Conservation (phyloP, 2,113 vertebrate genomes). For the Sinocyclocheilus anophthalmus region DNA sequence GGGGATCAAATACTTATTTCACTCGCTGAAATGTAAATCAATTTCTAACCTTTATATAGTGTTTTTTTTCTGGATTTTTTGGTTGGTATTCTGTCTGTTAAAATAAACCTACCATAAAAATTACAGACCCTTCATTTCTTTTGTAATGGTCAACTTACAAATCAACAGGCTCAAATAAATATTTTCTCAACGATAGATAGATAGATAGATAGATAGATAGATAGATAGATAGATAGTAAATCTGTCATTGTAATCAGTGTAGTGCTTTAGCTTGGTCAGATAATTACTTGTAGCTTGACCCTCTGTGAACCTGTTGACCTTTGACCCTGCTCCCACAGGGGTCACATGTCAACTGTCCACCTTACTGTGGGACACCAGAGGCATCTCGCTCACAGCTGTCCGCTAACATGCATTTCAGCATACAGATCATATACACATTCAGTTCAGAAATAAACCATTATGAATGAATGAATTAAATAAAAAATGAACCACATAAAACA, state of each 20-base stretch:
- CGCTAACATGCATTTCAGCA: slow-evolving; percentile 3
- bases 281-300: slow-evolving; percentile 13
- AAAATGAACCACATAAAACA: neutral
- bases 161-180: too few relatives aligned
- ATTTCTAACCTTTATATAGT: too few relatives aligned
- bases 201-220: neutral
- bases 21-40: too few relatives aligned
- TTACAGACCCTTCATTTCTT: too few relatives aligned
- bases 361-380: neutral
- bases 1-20: too few relatives aligned
- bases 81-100: too few relatives aligned
- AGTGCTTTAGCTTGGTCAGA: neutral
- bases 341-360: slow-evolving; percentile 25
- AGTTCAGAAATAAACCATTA: neutral
- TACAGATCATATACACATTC: neutral
- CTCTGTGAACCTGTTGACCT: slow-evolving; percentile 25
- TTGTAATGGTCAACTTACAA: too few relatives aligned
- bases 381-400: slow-evolving; percentile 10
- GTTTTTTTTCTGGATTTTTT: too few relatives aligned
- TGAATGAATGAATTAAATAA: neutral
- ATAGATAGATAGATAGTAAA: neutral
- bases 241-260: neutral
- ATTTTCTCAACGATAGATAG: neutral
- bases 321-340: slow-evolving; percentile 27
- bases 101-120: too few relatives aligned